Conservation (phyloP, 2,113 vertebrate genomes). For the Maylandia zebra region DNA sequence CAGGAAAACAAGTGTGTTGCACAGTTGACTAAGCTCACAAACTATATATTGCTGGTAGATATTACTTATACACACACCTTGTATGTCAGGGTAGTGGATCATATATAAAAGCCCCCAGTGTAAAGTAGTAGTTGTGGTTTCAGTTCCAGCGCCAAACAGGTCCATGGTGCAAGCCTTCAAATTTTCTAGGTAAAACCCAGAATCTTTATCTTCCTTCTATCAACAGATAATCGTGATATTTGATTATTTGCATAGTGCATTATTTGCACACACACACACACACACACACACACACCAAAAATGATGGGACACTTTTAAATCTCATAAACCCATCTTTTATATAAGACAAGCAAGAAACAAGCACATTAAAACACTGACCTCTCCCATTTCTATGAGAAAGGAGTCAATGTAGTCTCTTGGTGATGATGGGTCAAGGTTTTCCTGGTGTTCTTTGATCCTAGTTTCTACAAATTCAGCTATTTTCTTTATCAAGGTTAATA, state of each 20-base stretch:
- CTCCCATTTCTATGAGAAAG: constrained; percentile 75
- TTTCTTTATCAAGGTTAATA: constrained; percentile 6
- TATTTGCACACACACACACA: no score
- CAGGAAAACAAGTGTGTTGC: accelerated
- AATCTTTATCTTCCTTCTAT: neutral
- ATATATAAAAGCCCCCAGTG: constrained; percentile 78
- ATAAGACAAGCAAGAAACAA: neutral
- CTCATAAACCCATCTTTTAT: no score
- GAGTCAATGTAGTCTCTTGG: constrained; percentile 77
- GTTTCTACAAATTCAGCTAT: constrained; percentile 33
- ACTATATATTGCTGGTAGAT: neutral
- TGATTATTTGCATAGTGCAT: neutral
- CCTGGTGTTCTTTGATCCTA: constrained; percentile 67
- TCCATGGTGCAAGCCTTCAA: constrained; percentile 57
- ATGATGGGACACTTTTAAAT: no score
- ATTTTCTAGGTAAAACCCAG: constrained; percentile 60
- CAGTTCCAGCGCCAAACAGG: constrained; percentile 74
- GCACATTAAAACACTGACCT: constrained; percentile 50
- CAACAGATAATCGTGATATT: neutral
- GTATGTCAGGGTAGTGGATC: constrained; percentile 70
- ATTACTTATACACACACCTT: constrained; percentile 56
- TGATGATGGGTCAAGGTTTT: constrained; percentile 62
- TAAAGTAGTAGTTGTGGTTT: constrained; percentile 76
- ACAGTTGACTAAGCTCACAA: neutral
- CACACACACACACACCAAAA: no score